Evolutionary conservation across 2,888 invertebrate genomes (phyloP), one percentile per base, ranked within the genome.

Genomic region (Scotopteryx bipunctaria): DNA sequence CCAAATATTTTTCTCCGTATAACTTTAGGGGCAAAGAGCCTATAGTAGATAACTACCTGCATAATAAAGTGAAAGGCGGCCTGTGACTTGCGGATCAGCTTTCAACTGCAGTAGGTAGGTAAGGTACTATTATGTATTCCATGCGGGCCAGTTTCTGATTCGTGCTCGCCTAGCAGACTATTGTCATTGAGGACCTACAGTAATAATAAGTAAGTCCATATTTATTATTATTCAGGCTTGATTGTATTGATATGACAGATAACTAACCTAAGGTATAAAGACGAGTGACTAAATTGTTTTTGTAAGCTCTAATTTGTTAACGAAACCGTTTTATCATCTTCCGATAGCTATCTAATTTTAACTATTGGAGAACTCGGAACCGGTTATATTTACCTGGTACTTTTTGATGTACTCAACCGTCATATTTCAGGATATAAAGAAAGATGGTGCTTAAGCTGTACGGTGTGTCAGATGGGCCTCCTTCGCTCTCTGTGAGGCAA

Each of bases 381-480:
- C n/a, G n/a, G n/a, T n/a, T n/a, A n/a, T n/a, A n/a, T n/a, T n/a
- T n/a, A n/a, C n/a, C n/a, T n/a, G n/a, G n/a, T n/a, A n/a, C n/a
- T n/a, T n/a, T n/a, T n/a, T n/a, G n/a, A 31, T 13, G 13, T 35
- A 14, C 21, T 15, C 15, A 25, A n/a, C 33, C 16, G n/a, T 1
- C 16, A 3, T 16, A 2, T 43, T 48, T 21, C 35, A 48, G 35
- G 35, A 35, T 29, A 33, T 27, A 11, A 11, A 27, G 13, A 3
- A 46, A 37, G 52, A 86, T 87, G 87, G 76, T 78, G 15, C 83
- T 95, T 75, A 95, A 94, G 71, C 76, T 96, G 32, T 95, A 95
- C 69, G 91, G 92, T 36, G 94, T 95, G 42, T 94, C 94, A 2
- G 95, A 95, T 83, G 95, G 95, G 0, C 95, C 95, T 1, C 95